A percentile compares a stretch with the other conserved stretches of the same genome.
phyloP scores from a whole-genome alignment of 2,113 vertebrate genomes.

The Phyllostomus hastatus region DNA sequence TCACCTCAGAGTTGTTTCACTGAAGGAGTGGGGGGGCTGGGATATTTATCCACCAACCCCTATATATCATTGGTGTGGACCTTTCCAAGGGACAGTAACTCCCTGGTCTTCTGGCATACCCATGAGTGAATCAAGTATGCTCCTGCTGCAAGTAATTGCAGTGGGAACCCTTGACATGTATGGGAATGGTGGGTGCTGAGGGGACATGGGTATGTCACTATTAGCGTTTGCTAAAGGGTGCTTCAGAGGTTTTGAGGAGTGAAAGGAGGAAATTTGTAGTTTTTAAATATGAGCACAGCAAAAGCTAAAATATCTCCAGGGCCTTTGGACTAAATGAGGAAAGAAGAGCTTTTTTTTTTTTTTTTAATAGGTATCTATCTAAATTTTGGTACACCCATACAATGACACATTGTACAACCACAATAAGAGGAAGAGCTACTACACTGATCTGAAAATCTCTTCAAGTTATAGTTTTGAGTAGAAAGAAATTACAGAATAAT shows the following conservation, averaged over 20 bases:
- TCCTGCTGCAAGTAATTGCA: neutral
- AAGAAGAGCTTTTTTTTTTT: neutral
- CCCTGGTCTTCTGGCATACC: neutral
- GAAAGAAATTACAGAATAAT: neutral
- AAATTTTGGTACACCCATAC: neutral
- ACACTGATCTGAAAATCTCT: neutral
- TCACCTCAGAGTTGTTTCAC: neutral
- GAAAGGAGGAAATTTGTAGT: neutral
- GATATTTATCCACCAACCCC: neutral
- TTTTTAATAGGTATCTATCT: neutral
- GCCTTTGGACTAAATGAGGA: neutral
- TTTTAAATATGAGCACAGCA: neutral
- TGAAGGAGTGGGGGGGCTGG: neutral
- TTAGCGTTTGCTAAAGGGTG: neutral
- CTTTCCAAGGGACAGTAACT: neutral
- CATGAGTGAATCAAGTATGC: neutral
- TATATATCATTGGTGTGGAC: neutral
- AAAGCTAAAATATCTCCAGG: neutral
- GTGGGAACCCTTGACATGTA: neutral
- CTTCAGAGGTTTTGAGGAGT: neutral
- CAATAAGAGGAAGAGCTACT: neutral
- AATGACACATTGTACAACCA: neutral
- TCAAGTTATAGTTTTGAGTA: neutral
- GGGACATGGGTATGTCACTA: too few species aligned
- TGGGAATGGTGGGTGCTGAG: neutral